These are phyloP conservation scores for Zoanthus solanderi DNA, from an alignment of 92 coral and sea anemone species.

Conservation along the genomic window DNA sequence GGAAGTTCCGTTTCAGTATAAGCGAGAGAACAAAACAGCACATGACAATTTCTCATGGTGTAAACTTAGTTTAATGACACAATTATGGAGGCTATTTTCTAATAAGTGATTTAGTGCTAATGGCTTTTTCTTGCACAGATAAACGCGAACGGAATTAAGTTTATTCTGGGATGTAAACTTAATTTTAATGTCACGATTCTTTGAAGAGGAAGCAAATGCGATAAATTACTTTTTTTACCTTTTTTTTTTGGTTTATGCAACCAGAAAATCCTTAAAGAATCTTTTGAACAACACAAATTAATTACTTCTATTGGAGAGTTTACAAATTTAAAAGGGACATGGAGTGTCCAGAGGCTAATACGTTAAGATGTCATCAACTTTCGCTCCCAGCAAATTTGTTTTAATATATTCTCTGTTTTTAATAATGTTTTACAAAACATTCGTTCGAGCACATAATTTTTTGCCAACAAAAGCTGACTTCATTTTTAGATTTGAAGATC, in stretches of 20 bases:
- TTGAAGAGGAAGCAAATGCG: not conserved
- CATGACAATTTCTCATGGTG: constrained; percentile 35
- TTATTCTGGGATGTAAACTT: not conserved
- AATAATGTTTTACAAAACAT: not conserved
- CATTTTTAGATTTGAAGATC: constrained; percentile 4
- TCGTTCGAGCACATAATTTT: not conserved
- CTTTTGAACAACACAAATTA: not conserved
- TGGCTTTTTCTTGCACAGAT: not conserved
- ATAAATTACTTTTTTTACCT: not conserved
- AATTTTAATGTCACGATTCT: not conserved
- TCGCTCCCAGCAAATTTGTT: constrained; percentile 20
- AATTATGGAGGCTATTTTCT: constrained; percentile 17
- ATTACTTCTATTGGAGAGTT: not conserved
- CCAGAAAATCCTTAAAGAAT: not conserved
- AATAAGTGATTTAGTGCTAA: not conserved
- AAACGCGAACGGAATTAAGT: not conserved
- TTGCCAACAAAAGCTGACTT: not conserved
- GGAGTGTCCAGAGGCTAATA: constrained; percentile 12
- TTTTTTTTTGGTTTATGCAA: not conserved
- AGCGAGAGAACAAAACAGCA: constrained; percentile 33
- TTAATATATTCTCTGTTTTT: not conserved
- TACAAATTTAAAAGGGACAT: not conserved
- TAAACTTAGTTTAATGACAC: constrained; percentile 35
- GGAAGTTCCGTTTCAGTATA: constrained; percentile 23
- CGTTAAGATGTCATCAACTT: constrained; percentile 27